phyloP scores from a whole-genome alignment of 2,113 vertebrate genomes.

The Nerophis ophidion region DNA sequence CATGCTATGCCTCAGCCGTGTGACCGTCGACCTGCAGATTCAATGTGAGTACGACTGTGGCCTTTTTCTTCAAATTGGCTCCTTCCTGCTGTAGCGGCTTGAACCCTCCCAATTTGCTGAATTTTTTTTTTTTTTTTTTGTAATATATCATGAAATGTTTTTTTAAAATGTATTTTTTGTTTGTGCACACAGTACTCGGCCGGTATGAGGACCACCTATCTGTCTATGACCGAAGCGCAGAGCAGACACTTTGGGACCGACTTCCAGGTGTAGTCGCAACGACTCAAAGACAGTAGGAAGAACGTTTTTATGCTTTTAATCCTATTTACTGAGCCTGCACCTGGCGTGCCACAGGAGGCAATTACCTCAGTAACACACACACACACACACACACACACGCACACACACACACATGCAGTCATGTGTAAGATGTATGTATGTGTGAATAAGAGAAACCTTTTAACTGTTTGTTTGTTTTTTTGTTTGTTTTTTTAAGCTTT shows the following conservation, averaged over 20 bases:
- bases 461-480: too few relatives aligned
- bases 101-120: background rate
- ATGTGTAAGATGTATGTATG: conserved; percentile 1
- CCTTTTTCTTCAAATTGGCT: background rate
- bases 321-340: conserved; percentile 37
- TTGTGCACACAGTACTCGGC: conserved; percentile 83
- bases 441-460: too few relatives aligned
- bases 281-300: conserved; percentile 1
- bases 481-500: too few relatives aligned
- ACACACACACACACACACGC: conserved; percentile 7
- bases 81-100: conserved; percentile 10
- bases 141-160: background rate
- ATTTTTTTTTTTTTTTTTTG: too few relatives aligned
- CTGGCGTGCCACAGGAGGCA: conserved; percentile 25
- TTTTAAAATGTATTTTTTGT: conserved; percentile 3
- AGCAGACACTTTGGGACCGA: conserved; percentile 75
- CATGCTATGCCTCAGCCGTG: conserved; percentile 16
- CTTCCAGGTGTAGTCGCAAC: conserved; percentile 73
- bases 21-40: conserved; percentile 31
- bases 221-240: conserved; percentile 85
- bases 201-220: conserved; percentile 92
- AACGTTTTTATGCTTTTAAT: conserved; percentile 25
- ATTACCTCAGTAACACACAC: conserved; percentile 9
- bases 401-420: conserved; percentile 8
- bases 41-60: conserved; percentile 41